A percentile compares a stretch with the other conserved stretches of the same genome.
These are phyloP conservation scores for Acanthurus tractus DNA, from an alignment of 2,797 vertebrate species.

Conservation along the genomic window DNA sequence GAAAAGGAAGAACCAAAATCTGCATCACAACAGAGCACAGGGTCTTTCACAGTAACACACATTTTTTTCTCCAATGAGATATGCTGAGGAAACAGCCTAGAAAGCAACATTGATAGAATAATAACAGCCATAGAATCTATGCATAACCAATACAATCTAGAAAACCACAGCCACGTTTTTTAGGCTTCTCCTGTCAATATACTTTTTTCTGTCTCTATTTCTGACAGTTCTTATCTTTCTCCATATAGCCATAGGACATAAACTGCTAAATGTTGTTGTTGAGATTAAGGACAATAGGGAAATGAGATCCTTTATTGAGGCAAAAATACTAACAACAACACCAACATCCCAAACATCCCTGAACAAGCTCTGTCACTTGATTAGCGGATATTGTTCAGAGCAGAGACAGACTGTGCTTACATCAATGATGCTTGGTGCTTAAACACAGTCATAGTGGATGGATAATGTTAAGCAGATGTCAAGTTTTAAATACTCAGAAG, in stretches of 20 bases:
- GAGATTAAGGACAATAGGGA: not conserved
- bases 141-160: not conserved
- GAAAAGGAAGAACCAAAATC: not conserved
- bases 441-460: too few relatives aligned
- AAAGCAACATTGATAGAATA: slow-evolving; percentile 3
- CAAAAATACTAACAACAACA: not conserved
- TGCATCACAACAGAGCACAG: slow-evolving; percentile 21
- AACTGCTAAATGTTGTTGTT: not conserved
- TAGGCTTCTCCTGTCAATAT: not conserved
- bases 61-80: not conserved
- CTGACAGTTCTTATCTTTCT: not conserved
- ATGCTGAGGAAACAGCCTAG: not conserved
- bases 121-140: not conserved
- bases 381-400: too few relatives aligned
- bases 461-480: too few relatives aligned
- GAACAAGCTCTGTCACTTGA: too few relatives aligned
- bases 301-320: not conserved
- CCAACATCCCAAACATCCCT: too few relatives aligned
- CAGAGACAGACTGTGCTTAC: too few relatives aligned
- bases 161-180: not conserved
- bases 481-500: too few relatives aligned
- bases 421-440: too few relatives aligned
- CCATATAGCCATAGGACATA: not conserved
- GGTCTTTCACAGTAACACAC: slow-evolving; percentile 1
- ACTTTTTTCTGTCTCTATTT: slow-evolving; percentile 5